phyloP scores from a whole-genome alignment of 2,888 invertebrate genomes.

The Agrotis puta region DNA sequence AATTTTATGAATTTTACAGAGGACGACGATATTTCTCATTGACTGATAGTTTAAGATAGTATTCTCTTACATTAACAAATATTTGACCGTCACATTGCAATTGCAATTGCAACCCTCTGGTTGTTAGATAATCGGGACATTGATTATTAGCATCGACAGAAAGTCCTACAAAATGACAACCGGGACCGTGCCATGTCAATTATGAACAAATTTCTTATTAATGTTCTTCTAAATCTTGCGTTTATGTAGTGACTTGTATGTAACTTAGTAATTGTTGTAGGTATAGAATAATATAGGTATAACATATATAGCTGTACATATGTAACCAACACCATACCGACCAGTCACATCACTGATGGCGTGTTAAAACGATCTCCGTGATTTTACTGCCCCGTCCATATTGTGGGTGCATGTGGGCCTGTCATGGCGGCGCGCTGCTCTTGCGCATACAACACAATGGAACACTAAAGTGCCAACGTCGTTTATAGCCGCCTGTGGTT shows the following conservation, averaged over 20 bases:
- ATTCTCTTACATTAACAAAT: too few species aligned
- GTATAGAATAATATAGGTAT: background rate
- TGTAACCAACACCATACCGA: slow-evolving; percentile 38
- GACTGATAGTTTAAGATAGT: too few species aligned
- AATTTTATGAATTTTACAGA: too few species aligned
- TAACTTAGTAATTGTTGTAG: background rate
- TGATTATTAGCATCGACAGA: too few species aligned
- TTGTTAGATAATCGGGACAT: too few species aligned
- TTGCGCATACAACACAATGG: slow-evolving; percentile 82
- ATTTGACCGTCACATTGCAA: too few species aligned
- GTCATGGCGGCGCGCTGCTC: slow-evolving; percentile 73
- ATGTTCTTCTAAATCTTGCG: background rate
- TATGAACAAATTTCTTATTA: too few species aligned
- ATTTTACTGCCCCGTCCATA: slow-evolving; percentile 75
- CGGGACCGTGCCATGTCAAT: too few species aligned
- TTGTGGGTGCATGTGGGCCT: slow-evolving; percentile 77
- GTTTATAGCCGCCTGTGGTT: slow-evolving; percentile 89
- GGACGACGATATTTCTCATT: too few species aligned
- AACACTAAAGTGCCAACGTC: slow-evolving; percentile 87
- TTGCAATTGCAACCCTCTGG: too few species aligned
- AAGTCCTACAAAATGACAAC: too few species aligned
- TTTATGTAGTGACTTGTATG: background rate
- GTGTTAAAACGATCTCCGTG: slow-evolving; percentile 71
- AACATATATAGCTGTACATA: slow-evolving; percentile 3
- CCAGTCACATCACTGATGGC: slow-evolving; percentile 64